Evolutionary conservation across 2,797 vertebrate species (phyloP), one percentile per base, ranked within the genome.

Genomic region (Myotis findleyi): DNA sequence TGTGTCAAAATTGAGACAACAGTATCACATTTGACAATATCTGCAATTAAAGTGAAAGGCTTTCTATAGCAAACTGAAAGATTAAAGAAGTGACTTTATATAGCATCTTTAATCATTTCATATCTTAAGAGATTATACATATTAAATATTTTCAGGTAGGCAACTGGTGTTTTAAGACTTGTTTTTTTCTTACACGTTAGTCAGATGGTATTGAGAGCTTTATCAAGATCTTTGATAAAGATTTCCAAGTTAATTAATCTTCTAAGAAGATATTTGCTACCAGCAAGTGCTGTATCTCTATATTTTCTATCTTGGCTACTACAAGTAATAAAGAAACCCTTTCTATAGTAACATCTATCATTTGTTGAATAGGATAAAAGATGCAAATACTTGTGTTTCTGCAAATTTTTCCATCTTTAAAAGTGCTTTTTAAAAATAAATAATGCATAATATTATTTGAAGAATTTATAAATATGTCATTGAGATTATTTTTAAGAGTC

Each of bases 1-100:
- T 62, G 4, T 80, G n/a, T 91, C 68, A 92, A 49, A 57, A 36
- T 94, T 95, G 64, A 69, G 73, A 93, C 93, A 96, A 69, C 73
- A 83, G 7, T 64, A 53, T 75, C 69, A 81, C 4, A 47, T 90
- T 86, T 94, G 86, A 84, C 51, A 92, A 18, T n/a, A 30, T 82
- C 81, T 93, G 12, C 11, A n/a, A 91, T 94, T 33, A 66, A n/a
- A 91, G 23, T 64, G 14, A 81, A 80, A 84, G 49, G 3, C 27
- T 72, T 93, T 88, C 64, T 81, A 21, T 41, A 76, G 10, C 30
- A 80, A 87, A 25, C 17, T 59, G 25, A 83, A 57, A 68, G 13
- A 88, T 90, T 69, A 77, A 80, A 88, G 41, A 87, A 91, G 18
- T 66, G 66, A 73, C 66, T 83, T 80, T 71, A 33, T 85, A 23